Evolutionary conservation across 2,113 vertebrate species (phyloP).

Genomic region (Oceanodroma tethys): DNA sequence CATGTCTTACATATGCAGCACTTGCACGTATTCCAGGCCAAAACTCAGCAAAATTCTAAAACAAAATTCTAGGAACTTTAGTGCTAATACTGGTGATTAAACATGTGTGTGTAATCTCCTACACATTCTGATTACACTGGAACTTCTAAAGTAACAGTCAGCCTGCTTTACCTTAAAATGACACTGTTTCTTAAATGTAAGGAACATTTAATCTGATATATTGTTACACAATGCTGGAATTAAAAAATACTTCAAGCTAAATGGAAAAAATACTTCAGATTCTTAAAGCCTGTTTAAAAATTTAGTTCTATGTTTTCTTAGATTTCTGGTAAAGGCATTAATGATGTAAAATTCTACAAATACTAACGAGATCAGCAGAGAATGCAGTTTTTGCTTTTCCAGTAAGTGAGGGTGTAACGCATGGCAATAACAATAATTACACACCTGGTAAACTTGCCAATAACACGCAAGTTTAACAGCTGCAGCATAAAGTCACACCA

Average conservation of each 20-base stretch:
- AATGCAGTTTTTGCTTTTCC: background rate
- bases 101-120: background rate
- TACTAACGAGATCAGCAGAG: background rate
- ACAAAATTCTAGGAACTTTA: background rate
- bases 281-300: background rate
- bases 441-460: background rate
- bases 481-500: background rate
- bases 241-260: background rate
- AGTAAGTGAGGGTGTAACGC: background rate
- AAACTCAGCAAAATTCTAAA: background rate
- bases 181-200: background rate
- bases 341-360: background rate
- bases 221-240: background rate
- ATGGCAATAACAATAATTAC: background rate
- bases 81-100: background rate
- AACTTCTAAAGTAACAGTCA: background rate
- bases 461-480: background rate
- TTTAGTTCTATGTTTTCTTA: background rate
- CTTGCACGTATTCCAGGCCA: background rate
- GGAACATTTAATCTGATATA: background rate
- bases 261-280: background rate
- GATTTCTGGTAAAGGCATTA: background rate
- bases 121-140: background rate
- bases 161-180: background rate
- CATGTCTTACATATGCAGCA: background rate